These are phyloP conservation scores for Uropetala carovei DNA, from an alignment of 2,888 invertebrate genomes.

Conservation along the genomic window DNA sequence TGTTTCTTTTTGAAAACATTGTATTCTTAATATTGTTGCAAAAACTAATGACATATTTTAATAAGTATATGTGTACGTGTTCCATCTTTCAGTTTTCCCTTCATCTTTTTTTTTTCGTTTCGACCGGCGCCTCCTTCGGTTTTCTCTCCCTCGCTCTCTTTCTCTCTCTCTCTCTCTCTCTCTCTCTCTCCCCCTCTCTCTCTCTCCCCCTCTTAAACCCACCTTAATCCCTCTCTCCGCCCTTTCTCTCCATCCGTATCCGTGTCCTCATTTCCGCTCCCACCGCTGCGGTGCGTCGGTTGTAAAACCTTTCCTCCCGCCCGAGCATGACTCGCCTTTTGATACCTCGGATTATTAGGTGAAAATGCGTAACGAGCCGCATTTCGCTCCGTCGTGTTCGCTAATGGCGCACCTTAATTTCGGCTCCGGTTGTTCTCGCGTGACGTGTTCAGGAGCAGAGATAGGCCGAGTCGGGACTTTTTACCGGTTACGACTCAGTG, in stretches of 20 bases:
- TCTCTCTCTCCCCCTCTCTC: not conserved
- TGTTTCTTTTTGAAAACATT: too few relatives aligned
- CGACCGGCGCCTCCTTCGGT: not conserved
- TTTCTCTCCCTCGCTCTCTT: not conserved
- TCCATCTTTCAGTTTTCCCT: too few relatives aligned
- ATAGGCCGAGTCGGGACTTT: not conserved
- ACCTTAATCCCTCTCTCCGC: not conserved
- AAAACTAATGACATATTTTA: too few relatives aligned
- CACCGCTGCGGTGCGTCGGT: not conserved
- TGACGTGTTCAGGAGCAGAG: not conserved
- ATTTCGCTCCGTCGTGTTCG: not conserved
- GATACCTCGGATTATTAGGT: not conserved
- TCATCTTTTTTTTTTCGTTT: not conserved
- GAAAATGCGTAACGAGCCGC: not conserved
- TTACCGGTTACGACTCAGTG: not conserved
- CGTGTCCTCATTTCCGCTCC: not conserved
- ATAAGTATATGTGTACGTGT: too few relatives aligned
- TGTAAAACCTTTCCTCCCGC: not conserved
- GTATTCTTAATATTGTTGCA: too few relatives aligned
- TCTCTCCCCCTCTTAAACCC: not conserved
- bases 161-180: too few relatives aligned
- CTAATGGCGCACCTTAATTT: constrained; percentile 10
- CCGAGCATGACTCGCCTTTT: constrained; percentile 8
- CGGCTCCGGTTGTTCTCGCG: constrained; percentile 7
- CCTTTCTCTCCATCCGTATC: not conserved